Evolutionary conservation across 2,113 vertebrate genomes (phyloP).

Genomic region (Phaethornis superciliosus): DNA sequence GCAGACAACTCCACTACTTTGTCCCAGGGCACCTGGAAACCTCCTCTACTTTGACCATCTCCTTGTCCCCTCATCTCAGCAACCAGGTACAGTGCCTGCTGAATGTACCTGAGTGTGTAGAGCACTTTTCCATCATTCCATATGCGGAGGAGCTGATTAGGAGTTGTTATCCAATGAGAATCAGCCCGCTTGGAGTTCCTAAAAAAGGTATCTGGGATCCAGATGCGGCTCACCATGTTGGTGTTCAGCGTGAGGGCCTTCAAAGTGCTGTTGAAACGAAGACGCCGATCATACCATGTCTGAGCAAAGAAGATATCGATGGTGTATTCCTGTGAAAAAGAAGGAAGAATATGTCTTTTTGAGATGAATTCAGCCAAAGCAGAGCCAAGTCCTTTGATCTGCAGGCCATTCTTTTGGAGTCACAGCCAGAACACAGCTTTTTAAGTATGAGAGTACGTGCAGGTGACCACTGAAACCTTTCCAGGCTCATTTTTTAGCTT

Average conservation of each 20-base stretch:
- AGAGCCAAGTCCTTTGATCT: neutral
- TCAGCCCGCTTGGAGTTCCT: constrained; percentile 78
- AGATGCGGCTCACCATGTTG: constrained; percentile 80
- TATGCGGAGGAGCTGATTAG: constrained; percentile 81
- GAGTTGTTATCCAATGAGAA: constrained; percentile 76
- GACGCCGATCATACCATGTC: constrained; percentile 81
- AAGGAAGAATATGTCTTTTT: neutral
- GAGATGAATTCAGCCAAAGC: neutral
- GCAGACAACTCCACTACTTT: neutral
- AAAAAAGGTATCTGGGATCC: constrained; percentile 82
- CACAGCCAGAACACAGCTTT: neutral
- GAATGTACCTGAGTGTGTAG: constrained; percentile 78
- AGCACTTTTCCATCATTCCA: constrained; percentile 81
- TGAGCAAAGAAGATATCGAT: constrained; percentile 83
- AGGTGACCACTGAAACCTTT: neutral
- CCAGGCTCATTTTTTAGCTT: neutral
- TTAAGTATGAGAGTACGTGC: neutral
- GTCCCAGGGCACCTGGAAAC: neutral
- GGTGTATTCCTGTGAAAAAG: constrained; percentile 76
- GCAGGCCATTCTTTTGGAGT: neutral
- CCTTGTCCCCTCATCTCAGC: neutral
- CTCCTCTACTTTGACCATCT: neutral
- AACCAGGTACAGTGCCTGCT: neutral
- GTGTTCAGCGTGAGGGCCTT: constrained; percentile 78
- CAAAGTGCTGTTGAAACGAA: constrained; percentile 77